Percentiles rank a stretch among this genome's conserved stretches.
These are phyloP conservation scores for Thereva nobilitata DNA, from an alignment of 2,888 invertebrate species.

Conservation along the genomic window DNA sequence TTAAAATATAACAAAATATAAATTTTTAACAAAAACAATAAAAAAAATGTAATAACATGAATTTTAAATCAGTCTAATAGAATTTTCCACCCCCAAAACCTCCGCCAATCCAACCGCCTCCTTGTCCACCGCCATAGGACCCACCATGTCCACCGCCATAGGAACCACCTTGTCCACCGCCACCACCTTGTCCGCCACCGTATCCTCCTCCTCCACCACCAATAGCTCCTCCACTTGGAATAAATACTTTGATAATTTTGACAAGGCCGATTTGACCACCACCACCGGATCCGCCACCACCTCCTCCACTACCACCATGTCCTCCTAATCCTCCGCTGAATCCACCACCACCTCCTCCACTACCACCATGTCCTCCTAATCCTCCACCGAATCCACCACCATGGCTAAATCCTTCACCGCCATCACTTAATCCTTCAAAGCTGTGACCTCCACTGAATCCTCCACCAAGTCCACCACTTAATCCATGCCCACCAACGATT, in stretches of 20 bases:
- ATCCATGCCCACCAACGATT: conserved; percentile 3
- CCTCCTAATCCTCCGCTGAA: neutral
- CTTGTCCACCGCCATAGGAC: neutral
- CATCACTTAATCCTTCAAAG: neutral
- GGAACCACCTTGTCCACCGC: too few relatives aligned
- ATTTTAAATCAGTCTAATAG: too few relatives aligned
- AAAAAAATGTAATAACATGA: too few relatives aligned
- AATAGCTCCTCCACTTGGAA: conserved; percentile 6
- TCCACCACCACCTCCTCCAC: too few relatives aligned
- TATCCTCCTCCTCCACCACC: conserved; percentile 7
- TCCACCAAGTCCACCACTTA: conserved; percentile 8
- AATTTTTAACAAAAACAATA: too few relatives aligned
- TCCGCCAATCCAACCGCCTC: neutral
- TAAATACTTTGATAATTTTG: neutral
- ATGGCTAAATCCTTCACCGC: neutral
- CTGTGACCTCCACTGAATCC: conserved; percentile 2
- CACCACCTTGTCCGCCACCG: conserved; percentile 8
- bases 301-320: neutral
- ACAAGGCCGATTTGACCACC: neutral
- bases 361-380: neutral
- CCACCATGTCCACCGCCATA: neutral
- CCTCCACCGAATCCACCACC: conserved; percentile 6
- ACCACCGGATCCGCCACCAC: conserved; percentile 8
- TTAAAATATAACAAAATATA: too few relatives aligned
- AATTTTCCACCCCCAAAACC: conserved; percentile 7